These are phyloP conservation scores for Caenorhabditis panamensis DNA, from an alignment of 2,888 invertebrate species.

Conservation along the genomic window DNA sequence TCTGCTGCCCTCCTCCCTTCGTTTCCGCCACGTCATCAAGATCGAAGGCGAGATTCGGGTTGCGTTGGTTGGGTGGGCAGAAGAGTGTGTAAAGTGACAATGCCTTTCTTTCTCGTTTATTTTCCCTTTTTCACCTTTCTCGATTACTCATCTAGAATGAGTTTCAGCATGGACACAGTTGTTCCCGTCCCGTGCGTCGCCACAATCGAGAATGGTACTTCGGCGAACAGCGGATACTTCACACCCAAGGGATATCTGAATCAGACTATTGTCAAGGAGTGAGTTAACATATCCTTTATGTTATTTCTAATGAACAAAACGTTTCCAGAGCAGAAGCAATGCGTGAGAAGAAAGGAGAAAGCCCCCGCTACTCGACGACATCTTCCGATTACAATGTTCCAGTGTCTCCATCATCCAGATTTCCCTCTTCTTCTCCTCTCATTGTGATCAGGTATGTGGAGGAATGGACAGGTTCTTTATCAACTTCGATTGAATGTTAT, in stretches of 20 bases:
- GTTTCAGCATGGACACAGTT: constrained; percentile 50
- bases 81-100: constrained; percentile 25
- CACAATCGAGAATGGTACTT: constrained; percentile 29
- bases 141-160: constrained; percentile 7
- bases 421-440: constrained; percentile 59
- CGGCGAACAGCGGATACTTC: constrained; percentile 46
- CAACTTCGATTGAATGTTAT: too few relatives aligned
- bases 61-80: constrained; percentile 3
- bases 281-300: background rate
- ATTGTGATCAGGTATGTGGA: constrained; percentile 55
- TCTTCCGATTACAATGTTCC: constrained; percentile 54
- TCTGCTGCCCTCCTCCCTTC: constrained; percentile 19
- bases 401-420: constrained; percentile 49
- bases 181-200: constrained; percentile 36
- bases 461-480: background rate
- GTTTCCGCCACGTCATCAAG: constrained; percentile 39
- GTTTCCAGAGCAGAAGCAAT: constrained; percentile 57
- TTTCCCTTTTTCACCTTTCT: background rate
- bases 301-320: background rate
- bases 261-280: constrained; percentile 55
- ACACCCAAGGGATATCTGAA: constrained; percentile 57
- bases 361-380: constrained; percentile 45
- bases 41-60: constrained; percentile 27
- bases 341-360: constrained; percentile 47
- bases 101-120: constrained; percentile 4